Evolutionary conservation across 2,888 invertebrate genomes (phyloP), one percentile per base, ranked within the genome.

Genomic region (Alloplasta piceator): DNA sequence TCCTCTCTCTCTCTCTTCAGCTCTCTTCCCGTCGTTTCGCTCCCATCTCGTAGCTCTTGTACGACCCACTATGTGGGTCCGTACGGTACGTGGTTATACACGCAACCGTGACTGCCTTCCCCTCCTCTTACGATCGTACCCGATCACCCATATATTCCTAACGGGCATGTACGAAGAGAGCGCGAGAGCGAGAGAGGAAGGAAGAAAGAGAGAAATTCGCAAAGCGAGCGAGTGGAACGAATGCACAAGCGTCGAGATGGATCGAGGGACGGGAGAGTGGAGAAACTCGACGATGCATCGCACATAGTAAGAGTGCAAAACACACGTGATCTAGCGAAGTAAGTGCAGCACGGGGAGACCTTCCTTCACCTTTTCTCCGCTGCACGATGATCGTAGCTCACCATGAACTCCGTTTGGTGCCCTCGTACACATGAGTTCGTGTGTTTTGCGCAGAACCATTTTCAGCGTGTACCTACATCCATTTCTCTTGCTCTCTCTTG

Each of bases 21-120:
- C 71, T 64, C 38, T 55, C 14, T 36, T 38, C 26, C 26, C 26
- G 26, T 26, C 26, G 36, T 70, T 52, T 64, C 41, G 36, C 73
- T 61, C 66, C 43, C 39, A 58, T 68, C 71, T 26, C 71, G 43
- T 58, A 60, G 36, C 60, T 55, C 14, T 52, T 72, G 73, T 78
- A 38, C 26, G 26, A 39, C 70, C 66, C 60, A 50, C 72, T 43
- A 46, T 76, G 70, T 74, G 81, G 58, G 70, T 77, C 70, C 80
- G 83, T 86, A 84, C 85, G 85, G 84, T 86, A 83, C 78, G 86
- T 77, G 78, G 81, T 77, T 84, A 78, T 85, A 84, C 87, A 85
- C 87, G 88, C 86, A 86, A 86, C 86, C 82, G 72, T 84, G 82
- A 80, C 78, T 71, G 72, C 78, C 74, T 39, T 43, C 43, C 43